Evolutionary conservation across 92 coral and sea anemone genomes (phyloP).

Genomic region (Zoanthus gigantus): DNA sequence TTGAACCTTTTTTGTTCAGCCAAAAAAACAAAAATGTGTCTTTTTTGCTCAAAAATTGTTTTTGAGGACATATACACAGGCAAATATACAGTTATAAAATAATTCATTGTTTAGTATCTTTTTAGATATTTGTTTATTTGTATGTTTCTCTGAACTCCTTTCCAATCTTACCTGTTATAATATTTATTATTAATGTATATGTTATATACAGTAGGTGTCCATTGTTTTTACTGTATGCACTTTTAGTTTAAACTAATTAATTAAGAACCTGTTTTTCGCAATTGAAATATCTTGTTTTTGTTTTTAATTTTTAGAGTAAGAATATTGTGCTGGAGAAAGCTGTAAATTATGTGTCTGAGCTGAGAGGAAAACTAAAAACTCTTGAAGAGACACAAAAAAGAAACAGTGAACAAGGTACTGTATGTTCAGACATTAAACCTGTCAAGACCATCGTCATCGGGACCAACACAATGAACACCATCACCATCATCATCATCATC

Average conservation of each 20-base stretch:
- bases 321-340: slow-evolving; percentile 95
- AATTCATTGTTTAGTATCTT: neutral
- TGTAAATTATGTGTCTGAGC: slow-evolving; percentile 81
- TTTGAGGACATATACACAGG: no score
- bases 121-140: neutral
- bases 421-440: slow-evolving; percentile 10
- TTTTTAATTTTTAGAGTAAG: slow-evolving; percentile 76
- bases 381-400: slow-evolving; percentile 66
- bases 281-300: neutral
- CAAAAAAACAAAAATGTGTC: no score
- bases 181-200: no score
- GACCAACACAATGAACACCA: neutral
- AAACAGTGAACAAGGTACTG: slow-evolving; percentile 76
- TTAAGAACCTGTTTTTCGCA: no score
- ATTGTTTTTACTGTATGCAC: no score
- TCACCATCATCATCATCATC: neutral
- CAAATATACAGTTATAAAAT: no score
- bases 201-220: no score
- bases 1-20: no score
- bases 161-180: no score
- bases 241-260: no score
- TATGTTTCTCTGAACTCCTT: neutral
- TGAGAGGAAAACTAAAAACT: slow-evolving; percentile 68
- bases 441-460: neutral
- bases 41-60: no score